phyloP scores from a whole-genome alignment of 2,797 vertebrate species.

The Carapus acus region DNA sequence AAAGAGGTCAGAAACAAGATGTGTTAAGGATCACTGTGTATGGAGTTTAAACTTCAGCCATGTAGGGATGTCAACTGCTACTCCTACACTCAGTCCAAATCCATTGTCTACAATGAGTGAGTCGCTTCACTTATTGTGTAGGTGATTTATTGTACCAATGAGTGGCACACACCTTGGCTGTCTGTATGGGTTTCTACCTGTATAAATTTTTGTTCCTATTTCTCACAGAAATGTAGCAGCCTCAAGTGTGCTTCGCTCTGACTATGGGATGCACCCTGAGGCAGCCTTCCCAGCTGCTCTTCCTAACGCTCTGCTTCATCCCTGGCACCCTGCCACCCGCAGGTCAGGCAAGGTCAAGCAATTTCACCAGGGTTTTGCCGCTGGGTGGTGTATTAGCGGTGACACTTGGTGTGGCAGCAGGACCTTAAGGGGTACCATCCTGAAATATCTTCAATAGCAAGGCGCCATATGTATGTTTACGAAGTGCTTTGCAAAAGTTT shows the following conservation, averaged over 20 bases:
- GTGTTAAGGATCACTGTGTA: no score
- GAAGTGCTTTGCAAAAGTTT: constrained; percentile 73
- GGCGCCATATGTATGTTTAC: constrained; percentile 77
- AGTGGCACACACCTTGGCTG: no score
- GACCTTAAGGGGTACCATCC: constrained; percentile 66
- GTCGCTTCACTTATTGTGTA: no score
- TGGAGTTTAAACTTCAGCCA: no score
- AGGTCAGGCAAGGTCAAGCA: constrained; percentile 92
- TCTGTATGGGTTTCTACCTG: no score
- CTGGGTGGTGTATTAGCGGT: constrained; percentile 74
- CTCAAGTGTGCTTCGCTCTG: constrained; percentile 73
- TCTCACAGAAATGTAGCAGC: no score
- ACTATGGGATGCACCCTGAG: constrained; percentile 56
- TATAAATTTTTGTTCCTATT: no score
- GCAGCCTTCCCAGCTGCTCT: constrained; percentile 76
- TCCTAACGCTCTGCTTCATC: constrained; percentile 87
- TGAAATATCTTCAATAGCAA: constrained; percentile 85
- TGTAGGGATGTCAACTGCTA: no score
- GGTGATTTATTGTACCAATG: no score
- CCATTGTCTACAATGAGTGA: no score
- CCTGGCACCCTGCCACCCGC: constrained; percentile 77
- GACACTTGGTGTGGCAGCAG: constrained; percentile 27
- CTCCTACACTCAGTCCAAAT: no score
- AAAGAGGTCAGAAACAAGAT: no score
- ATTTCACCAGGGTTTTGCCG: constrained; percentile 90